A percentile compares a stretch with the other conserved stretches of the same genome.
Evolutionary conservation across 1,140 invertebrate genomes (phyloP).

Genomic region (Manduca sexta): DNA sequence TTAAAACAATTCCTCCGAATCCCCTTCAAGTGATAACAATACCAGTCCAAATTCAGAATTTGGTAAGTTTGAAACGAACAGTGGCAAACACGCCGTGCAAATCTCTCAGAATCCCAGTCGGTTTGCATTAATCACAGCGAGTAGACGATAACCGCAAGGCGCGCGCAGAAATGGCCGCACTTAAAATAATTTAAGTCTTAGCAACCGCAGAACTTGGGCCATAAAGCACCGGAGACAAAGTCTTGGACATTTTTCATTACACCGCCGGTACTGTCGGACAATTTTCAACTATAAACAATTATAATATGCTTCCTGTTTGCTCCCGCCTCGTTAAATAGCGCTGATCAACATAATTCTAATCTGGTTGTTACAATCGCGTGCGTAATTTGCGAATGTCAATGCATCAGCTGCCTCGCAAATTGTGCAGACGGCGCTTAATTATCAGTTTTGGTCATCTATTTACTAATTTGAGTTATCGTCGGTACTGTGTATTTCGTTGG

Average conservation of each 20-base stretch:
- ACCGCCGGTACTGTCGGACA: conserved; percentile 22
- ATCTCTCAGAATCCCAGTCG: conserved; percentile 17
- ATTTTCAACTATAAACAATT: conserved; percentile 49
- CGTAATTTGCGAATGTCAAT: too few species aligned
- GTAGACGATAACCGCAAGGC: conserved; percentile 53
- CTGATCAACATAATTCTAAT: too few species aligned
- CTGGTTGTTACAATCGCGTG: too few species aligned
- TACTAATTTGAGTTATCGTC: too few species aligned
- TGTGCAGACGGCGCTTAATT: too few species aligned
- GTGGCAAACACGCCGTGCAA: conserved; percentile 13
- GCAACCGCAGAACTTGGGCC: conserved; percentile 42
- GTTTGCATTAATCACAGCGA: conserved; percentile 34
- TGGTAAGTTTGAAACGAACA: background rate
- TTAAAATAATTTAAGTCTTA: conserved; percentile 54
- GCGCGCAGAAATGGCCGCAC: conserved; percentile 39
- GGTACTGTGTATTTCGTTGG: too few species aligned
- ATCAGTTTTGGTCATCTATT: too few species aligned
- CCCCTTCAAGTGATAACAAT: too few species aligned
- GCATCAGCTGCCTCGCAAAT: too few species aligned
- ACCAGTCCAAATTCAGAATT: background rate
- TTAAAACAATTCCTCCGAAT: too few species aligned
- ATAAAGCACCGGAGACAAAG: conserved; percentile 54
- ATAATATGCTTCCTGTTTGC: conserved; percentile 40
- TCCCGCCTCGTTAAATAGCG: conserved; percentile 16
- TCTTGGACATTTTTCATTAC: conserved; percentile 57